Evolutionary conservation across 2,888 invertebrate species (phyloP).

Genomic region (Drosophila demipolita): DNA sequence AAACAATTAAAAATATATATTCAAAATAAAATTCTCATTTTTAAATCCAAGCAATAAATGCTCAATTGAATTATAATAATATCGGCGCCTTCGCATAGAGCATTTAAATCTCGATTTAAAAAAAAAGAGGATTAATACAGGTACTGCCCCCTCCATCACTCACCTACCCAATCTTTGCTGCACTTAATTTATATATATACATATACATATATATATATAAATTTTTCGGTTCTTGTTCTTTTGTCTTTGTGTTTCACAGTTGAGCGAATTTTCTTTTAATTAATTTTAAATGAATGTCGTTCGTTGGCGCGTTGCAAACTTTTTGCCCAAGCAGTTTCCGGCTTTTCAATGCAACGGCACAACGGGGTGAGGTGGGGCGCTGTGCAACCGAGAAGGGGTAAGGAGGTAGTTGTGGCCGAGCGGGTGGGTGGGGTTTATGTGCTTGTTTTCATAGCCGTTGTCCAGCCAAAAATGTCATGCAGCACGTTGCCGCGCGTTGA

Average conservation of each 20-base stretch:
- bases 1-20: neutral
- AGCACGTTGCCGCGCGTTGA: conserved; percentile 58
- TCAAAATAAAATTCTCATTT: neutral
- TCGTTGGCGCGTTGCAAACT: conserved; percentile 76
- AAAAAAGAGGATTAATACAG: conserved; percentile 4
- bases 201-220: conserved; percentile 6
- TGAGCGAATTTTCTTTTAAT: conserved; percentile 81
- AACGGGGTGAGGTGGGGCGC: neutral
- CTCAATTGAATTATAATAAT: conserved; percentile 3
- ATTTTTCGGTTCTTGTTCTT: conserved; percentile 63
- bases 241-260: conserved; percentile 79
- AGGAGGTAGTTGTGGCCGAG: neutral
- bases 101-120: conserved; percentile 25
- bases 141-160: neutral
- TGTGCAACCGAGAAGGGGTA: neutral
- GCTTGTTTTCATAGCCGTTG: conserved; percentile 27
- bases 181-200: conserved; percentile 57
- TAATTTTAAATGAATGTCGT: conserved; percentile 81
- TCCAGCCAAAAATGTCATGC: conserved; percentile 39
- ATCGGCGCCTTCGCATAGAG: conserved; percentile 7
- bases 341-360: conserved; percentile 40
- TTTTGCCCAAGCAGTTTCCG: conserved; percentile 62
- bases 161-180: conserved; percentile 6
- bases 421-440: no score
- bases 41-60: neutral